Evolutionary conservation across 2,113 vertebrate species (phyloP).

Genomic region (Arvicanthis niloticus): DNA sequence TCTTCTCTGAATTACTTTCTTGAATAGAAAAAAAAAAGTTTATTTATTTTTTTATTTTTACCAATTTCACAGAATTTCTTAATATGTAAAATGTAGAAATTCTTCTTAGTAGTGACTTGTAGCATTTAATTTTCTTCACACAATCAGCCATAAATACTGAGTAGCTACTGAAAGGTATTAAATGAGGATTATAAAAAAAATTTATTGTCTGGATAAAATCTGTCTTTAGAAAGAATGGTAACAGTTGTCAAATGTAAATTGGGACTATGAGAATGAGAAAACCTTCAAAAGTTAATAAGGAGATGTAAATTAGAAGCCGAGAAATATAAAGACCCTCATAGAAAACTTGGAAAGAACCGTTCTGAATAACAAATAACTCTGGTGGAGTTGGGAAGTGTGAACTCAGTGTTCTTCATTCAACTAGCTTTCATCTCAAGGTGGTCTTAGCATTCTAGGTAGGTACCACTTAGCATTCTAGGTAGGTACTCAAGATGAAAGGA

Average conservation of each 20-base stretch:
- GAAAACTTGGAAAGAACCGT: accelerated
- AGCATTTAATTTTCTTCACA: not conserved
- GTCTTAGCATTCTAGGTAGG: not conserved
- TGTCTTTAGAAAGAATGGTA: not conserved
- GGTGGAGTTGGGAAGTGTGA: not conserved
- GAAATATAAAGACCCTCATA: not conserved
- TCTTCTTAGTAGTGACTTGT: not conserved
- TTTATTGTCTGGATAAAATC: not conserved
- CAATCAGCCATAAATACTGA: not conserved
- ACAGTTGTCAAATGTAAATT: not conserved
- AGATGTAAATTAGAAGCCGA: not conserved
- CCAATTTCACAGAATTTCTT: not conserved
- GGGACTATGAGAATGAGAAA: not conserved
- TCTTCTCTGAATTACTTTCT: not conserved
- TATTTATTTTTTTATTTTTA: no score
- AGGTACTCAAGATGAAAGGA: not conserved
- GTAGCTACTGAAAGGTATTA: not conserved
- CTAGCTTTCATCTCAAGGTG: not conserved
- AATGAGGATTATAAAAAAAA: not conserved
- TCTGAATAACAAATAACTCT: not conserved
- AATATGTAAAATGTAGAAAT: not conserved
- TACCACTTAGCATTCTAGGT: not conserved
- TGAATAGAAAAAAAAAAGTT: not conserved
- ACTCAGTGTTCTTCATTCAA: not conserved
- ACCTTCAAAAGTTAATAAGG: not conserved